These are phyloP conservation scores for Halictus quadricinctus DNA, from an alignment of 2,888 invertebrate species.

Conservation along the genomic window DNA sequence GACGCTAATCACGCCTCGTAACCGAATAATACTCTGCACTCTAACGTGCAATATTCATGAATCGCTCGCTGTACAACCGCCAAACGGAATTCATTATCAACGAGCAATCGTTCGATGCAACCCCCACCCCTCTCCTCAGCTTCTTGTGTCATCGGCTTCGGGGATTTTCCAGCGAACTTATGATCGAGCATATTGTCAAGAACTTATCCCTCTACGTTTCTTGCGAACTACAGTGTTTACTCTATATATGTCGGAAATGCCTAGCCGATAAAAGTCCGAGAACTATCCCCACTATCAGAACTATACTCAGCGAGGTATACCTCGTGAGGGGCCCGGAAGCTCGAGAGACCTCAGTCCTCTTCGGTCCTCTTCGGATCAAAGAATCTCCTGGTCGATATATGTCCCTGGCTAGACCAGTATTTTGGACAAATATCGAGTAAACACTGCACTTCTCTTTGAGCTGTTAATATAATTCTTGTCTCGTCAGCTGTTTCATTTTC, in stretches of 20 bases:
- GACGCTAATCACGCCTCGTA: conserved; percentile 81
- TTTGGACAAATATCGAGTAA: no score
- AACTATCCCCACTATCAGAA: no score
- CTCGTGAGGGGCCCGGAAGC: no score
- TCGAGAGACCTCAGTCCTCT: no score
- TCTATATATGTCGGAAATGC: no score
- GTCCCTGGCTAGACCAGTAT: no score
- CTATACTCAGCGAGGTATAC: no score
- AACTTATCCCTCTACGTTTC: neutral
- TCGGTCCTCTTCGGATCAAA: no score
- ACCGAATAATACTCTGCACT: conserved; percentile 75
- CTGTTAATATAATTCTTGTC: neutral
- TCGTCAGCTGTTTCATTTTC: neutral
- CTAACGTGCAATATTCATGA: conserved; percentile 71
- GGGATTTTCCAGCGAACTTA: neutral
- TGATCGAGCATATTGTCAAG: neutral
- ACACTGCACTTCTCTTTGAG: no score
- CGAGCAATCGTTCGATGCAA: conserved; percentile 56
- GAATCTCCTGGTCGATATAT: no score
- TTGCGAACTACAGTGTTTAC: no score
- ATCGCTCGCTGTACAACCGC: conserved; percentile 59
- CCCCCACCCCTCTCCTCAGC: neutral
- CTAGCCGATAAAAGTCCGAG: no score
- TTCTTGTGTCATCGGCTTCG: neutral
- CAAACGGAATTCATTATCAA: conserved; percentile 71